These are phyloP conservation scores for Asarcornis scutulata DNA, from an alignment of 2,113 vertebrate genomes.

Conservation along the genomic window DNA sequence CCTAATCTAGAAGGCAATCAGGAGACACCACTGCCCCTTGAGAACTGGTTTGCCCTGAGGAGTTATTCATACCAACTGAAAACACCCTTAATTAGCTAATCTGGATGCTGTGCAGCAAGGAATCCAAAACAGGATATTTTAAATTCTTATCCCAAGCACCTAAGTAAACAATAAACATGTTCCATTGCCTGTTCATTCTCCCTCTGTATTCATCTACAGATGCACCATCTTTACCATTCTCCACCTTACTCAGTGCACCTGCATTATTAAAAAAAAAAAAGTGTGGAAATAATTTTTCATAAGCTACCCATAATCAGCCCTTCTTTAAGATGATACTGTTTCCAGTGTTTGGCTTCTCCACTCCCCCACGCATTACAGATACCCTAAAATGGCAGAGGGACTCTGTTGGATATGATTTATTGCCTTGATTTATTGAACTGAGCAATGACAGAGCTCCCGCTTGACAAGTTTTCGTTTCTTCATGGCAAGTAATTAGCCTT, in stretches of 20 bases:
- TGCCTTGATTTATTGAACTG: conserved; percentile 74
- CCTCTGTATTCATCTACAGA: not conserved
- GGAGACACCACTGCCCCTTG: not conserved
- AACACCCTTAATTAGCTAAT: not conserved
- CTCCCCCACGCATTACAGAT: not conserved
- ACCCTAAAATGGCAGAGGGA: conserved; percentile 36
- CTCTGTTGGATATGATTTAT: conserved; percentile 61
- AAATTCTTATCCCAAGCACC: not conserved
- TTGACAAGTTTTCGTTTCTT: conserved; percentile 74
- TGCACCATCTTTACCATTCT: not conserved
- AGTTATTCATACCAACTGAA: not conserved
- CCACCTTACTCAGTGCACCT: not conserved
- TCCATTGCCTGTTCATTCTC: not conserved
- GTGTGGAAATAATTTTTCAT: not conserved
- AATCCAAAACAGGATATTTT: not conserved
- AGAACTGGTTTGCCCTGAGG: not conserved
- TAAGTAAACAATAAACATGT: not conserved
- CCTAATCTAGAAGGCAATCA: not conserved
- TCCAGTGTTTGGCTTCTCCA: not conserved
- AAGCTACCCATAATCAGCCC: not conserved
- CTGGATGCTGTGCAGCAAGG: not conserved
- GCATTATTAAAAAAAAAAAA: not conserved
- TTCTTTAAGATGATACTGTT: not conserved
- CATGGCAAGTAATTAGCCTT: conserved; percentile 78
- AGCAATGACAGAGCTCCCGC: conserved; percentile 60